These are phyloP conservation scores for Dermochelys coriacea DNA, from an alignment of 2,797 vertebrate species.

Conservation along the genomic window DNA sequence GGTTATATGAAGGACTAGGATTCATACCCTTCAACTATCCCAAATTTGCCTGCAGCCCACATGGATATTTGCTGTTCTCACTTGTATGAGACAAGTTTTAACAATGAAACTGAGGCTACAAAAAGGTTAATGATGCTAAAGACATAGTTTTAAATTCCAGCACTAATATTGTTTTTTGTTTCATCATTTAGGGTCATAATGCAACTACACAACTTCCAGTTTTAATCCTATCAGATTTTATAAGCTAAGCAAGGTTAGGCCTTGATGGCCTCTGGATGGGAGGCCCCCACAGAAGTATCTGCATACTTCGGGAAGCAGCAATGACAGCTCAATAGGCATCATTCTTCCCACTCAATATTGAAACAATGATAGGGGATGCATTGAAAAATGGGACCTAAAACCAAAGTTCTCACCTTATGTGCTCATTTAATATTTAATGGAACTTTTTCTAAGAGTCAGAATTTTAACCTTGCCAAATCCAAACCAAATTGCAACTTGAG, in stretches of 20 bases:
- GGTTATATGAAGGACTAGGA: background rate
- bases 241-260: background rate
- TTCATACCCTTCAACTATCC: background rate
- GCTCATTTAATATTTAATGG: background rate
- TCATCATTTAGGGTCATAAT: background rate
- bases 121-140: background rate
- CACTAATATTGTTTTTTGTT: accelerated
- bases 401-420: background rate
- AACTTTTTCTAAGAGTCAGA: background rate
- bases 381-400: background rate
- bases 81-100: background rate
- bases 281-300: background rate
- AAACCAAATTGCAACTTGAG: background rate
- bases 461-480: background rate
- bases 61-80: background rate
- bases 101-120: background rate
- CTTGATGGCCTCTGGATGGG: background rate
- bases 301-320: background rate
- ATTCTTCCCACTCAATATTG: background rate
- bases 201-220: background rate
- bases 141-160: background rate
- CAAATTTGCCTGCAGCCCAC: background rate
- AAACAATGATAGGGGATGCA: background rate
- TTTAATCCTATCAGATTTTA: background rate
- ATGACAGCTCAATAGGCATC: background rate